Evolutionary conservation across 1,140 invertebrate genomes (phyloP), one percentile per base, ranked within the genome.

Genomic region (Drosophila parabipectinata): DNA sequence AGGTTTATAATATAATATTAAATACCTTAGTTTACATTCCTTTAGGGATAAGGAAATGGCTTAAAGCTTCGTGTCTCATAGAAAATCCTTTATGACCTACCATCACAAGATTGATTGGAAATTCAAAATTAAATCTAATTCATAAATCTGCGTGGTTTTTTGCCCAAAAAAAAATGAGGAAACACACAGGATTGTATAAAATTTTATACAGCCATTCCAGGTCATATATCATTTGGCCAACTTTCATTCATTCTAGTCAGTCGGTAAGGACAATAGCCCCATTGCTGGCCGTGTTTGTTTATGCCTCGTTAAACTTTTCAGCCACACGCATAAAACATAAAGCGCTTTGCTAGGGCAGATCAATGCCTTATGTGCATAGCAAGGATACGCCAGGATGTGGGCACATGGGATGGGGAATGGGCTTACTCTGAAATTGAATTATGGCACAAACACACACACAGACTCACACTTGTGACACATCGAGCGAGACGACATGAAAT

Each of bases 281-380:
- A 63, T 50, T 82, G 72, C 69, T 71, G 67, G 71, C 71, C 74
- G 81, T 82, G 72, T 87, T 88, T 82, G 83, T 87, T 87, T 81
- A 82, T 88, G 82, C 75, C 64, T 87, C 82, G 82, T 87, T 87
- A 87, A 87, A 87, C 82, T 87, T 82, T 87, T 88, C 66, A 88
- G 79, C 67, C 79, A 41, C 61, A 82, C 74, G 69, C 61, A 81
- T 73, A 58, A 79, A 68, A 71, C 74, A 87, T 84, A 84, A 84
- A 77, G 68, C 77, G 58, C 66, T 68, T 72, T 73, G 59, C 77
- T 28, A 44, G 56, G 72, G 52, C 77, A 84, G 79, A 84, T 87
- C 82, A 85, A 81, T 84, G 77, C 73, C 68, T 74, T 73, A 77
- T 72, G 26, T 48, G 56, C 59, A 74, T 64, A 30, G 52, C 26